Conservation (phyloP, 2,113 vertebrate species). For the Corythoichthys intestinalis region DNA sequence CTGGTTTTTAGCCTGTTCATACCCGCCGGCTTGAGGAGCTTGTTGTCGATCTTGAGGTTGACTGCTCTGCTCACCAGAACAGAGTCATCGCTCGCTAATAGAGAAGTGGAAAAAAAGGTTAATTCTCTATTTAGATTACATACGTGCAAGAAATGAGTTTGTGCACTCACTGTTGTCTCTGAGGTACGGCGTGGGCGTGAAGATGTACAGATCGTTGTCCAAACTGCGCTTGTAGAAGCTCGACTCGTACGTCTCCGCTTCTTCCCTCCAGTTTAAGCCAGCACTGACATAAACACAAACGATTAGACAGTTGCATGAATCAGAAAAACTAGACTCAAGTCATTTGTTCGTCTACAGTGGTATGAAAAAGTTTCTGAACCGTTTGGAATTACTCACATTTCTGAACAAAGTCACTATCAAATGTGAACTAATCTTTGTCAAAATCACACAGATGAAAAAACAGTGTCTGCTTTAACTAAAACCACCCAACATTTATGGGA, state of each 20-base stretch:
- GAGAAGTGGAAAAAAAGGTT: slow-evolving; percentile 7
- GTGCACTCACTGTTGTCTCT: slow-evolving; percentile 77
- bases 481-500: too few species aligned
- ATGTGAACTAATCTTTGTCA: too few species aligned
- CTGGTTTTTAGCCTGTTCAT: slow-evolving; percentile 20
- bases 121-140: not conserved
- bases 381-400: too few species aligned
- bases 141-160: not conserved
- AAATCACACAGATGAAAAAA: too few species aligned
- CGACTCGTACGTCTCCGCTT: slow-evolving; percentile 89
- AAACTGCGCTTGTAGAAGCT: slow-evolving; percentile 95
- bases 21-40: slow-evolving; percentile 91
- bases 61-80: slow-evolving; percentile 92
- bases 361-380: too few species aligned
- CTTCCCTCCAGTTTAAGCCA: slow-evolving; percentile 85
- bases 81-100: slow-evolving; percentile 75
- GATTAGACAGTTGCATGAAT: not conserved
- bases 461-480: too few species aligned
- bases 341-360: not conserved
- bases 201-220: slow-evolving; percentile 91
- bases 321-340: not conserved
- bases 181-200: slow-evolving; percentile 79
- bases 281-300: slow-evolving; percentile 44
- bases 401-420: too few species aligned
- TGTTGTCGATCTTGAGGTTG: slow-evolving; percentile 77